Evolutionary conservation across 2,797 vertebrate genomes (phyloP).

Genomic region (Spheniscus humboldti): DNA sequence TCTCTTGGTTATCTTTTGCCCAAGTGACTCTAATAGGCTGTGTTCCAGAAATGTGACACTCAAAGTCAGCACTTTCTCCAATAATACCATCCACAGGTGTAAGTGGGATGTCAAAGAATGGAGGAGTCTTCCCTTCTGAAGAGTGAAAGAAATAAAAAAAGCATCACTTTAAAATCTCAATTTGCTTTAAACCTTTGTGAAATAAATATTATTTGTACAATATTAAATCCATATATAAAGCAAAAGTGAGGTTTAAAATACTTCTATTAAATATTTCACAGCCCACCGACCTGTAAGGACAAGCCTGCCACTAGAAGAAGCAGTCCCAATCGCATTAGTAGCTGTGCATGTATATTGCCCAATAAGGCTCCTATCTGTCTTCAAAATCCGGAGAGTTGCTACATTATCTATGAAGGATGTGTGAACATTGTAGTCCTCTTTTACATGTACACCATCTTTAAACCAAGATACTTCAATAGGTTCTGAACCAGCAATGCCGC

Average conservation of each 20-base stretch:
- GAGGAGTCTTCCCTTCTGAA: constrained; percentile 89
- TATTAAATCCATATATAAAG: not conserved
- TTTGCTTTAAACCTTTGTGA: not conserved
- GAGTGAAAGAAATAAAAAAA: constrained; percentile 55
- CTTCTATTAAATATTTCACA: not conserved
- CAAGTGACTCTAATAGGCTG: constrained; percentile 90
- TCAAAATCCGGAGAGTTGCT: constrained; percentile 83
- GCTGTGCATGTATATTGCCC: constrained; percentile 93
- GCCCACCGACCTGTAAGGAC: constrained; percentile 87
- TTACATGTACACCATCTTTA: constrained; percentile 83
- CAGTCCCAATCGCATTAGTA: constrained; percentile 88
- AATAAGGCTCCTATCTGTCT: constrained; percentile 80
- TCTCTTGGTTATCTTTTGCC: constrained; percentile 95
- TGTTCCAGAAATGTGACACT: constrained; percentile 92
- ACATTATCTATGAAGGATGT: constrained; percentile 87
- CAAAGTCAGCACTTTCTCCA: constrained; percentile 87
- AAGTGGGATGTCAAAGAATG: constrained; percentile 88
- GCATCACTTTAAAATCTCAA: not conserved
- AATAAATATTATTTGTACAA: not conserved
- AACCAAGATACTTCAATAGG: constrained; percentile 90
- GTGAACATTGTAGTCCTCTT: constrained; percentile 77
- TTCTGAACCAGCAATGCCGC: constrained; percentile 86
- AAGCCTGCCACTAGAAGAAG: constrained; percentile 91
- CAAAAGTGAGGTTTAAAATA: not conserved
- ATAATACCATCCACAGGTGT: constrained; percentile 81